phyloP scores from a whole-genome alignment of 2,113 vertebrate genomes.

The Excalfactoria chinensis region DNA sequence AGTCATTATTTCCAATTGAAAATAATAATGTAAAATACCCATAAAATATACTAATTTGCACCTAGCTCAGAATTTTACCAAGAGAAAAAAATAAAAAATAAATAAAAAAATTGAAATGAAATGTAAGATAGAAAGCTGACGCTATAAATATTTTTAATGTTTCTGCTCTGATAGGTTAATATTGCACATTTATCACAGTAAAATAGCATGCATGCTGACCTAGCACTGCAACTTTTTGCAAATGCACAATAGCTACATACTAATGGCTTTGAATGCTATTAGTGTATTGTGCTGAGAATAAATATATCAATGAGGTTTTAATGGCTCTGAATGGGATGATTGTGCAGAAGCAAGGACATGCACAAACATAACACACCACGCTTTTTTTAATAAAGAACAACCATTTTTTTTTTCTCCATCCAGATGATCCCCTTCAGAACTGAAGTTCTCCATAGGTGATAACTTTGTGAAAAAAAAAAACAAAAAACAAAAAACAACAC shows the following conservation, averaged over 20 bases:
- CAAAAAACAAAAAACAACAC: no score
- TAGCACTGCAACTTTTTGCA: constrained; percentile 46
- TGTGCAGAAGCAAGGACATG: constrained; percentile 11
- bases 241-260: constrained; percentile 28
- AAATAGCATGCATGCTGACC: constrained; percentile 32
- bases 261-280: constrained; percentile 48
- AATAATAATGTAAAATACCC: not conserved
- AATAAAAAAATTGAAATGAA: not conserved
- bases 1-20: not conserved
- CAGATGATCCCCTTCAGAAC: not conserved
- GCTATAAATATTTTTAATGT: constrained; percentile 54
- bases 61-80: not conserved
- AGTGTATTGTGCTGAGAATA: constrained; percentile 43
- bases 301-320: constrained; percentile 33
- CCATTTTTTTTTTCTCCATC: not conserved
- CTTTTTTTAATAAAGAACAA: constrained; percentile 22
- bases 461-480: constrained; percentile 32
- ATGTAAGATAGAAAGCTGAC: constrained; percentile 50
- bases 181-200: constrained; percentile 68
- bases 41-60: constrained; percentile 24
- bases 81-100: not conserved
- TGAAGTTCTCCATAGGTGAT: not conserved
- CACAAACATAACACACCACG: not conserved
- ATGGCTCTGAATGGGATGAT: constrained; percentile 39
- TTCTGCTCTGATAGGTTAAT: constrained; percentile 60